Evolutionary conservation across 2,888 invertebrate genomes (phyloP).

Genomic region (Phaonia tiefii): DNA sequence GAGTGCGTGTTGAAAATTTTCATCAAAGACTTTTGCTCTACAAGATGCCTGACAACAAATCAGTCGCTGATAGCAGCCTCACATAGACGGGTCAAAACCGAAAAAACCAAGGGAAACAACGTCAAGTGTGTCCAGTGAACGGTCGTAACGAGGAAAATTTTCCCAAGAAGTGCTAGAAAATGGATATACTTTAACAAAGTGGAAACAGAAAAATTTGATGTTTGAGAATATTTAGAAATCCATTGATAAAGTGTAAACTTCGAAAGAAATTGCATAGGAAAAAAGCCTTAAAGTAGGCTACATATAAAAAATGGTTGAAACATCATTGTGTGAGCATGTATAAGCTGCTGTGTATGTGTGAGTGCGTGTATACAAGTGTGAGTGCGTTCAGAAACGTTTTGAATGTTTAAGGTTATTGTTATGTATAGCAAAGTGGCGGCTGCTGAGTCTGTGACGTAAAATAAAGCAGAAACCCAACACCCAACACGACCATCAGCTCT

Average conservation of each 20-base stretch:
- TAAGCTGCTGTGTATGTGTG: slow-evolving; percentile 37
- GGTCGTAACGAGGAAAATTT: slow-evolving; percentile 57
- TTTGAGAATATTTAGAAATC: slow-evolving; percentile 15
- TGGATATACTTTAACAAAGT: slow-evolving; percentile 33
- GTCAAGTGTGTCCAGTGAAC: slow-evolving; percentile 57
- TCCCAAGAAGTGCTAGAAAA: neutral
- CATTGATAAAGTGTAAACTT: slow-evolving; percentile 14
- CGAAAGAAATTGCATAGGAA: slow-evolving; percentile 13
- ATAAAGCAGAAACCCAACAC: slow-evolving; percentile 46
- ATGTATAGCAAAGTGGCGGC: slow-evolving; percentile 67
- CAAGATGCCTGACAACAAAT: slow-evolving; percentile 67
- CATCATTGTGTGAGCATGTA: slow-evolving; percentile 32
- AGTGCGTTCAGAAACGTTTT: slow-evolving; percentile 47
- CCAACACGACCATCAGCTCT: slow-evolving; percentile 24
- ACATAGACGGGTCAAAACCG: slow-evolving; percentile 62
- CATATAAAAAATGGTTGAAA: slow-evolving; percentile 15
- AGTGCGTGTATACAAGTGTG: slow-evolving; percentile 44
- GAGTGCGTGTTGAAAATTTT: slow-evolving; percentile 13
- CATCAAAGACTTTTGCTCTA: slow-evolving; percentile 37
- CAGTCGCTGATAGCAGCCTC: slow-evolving; percentile 68
- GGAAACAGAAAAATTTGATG: neutral
- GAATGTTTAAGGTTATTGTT: slow-evolving; percentile 66
- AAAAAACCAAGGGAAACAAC: slow-evolving; percentile 27
- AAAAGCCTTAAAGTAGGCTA: slow-evolving; percentile 59
- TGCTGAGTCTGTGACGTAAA: slow-evolving; percentile 67